These are phyloP conservation scores for Poeciliopsis turneri DNA, from an alignment of 2,797 vertebrate species.

Conservation along the genomic window DNA sequence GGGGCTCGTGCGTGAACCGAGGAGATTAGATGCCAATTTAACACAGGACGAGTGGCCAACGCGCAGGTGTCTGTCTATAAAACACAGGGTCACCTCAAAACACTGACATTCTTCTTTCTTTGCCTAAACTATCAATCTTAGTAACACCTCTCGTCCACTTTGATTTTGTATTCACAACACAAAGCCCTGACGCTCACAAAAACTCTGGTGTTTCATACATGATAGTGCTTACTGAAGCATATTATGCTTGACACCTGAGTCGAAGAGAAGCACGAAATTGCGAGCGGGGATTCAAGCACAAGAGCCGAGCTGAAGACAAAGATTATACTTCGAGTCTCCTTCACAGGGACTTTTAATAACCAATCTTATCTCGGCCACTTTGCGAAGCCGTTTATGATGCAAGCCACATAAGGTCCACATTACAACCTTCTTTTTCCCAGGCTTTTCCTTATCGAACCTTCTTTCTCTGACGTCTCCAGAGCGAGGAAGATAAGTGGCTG, in stretches of 20 bases:
- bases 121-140: slow-evolving; percentile 44
- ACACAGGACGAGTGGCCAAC: slow-evolving; percentile 70
- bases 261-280: slow-evolving; percentile 49
- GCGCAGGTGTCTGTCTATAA: slow-evolving; percentile 72
- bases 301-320: slow-evolving; percentile 25
- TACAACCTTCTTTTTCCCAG: slow-evolving; percentile 48
- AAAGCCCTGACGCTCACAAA: slow-evolving; percentile 23
- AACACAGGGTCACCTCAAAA: slow-evolving; percentile 78
- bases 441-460: slow-evolving; percentile 64
- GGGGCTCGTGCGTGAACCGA: slow-evolving; percentile 60
- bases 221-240: slow-evolving; percentile 45
- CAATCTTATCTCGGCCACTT: slow-evolving; percentile 69
- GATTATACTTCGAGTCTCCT: slow-evolving; percentile 62
- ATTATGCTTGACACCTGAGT: slow-evolving; percentile 58
- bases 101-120: slow-evolving; percentile 58
- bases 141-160: slow-evolving; percentile 17
- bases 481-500: slow-evolving; percentile 73
- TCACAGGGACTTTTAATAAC: slow-evolving; percentile 70
- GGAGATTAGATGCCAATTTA: slow-evolving; percentile 84
- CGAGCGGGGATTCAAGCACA: slow-evolving; percentile 29
- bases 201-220: slow-evolving; percentile 37
- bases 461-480: slow-evolving; percentile 70
- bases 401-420: slow-evolving; percentile 69
- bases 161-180: slow-evolving; percentile 64
- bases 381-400: slow-evolving; percentile 69